Evolutionary conservation across 2,113 vertebrate species (phyloP), one percentile per base, ranked within the genome.

Genomic region (Antechinus stuartii): DNA sequence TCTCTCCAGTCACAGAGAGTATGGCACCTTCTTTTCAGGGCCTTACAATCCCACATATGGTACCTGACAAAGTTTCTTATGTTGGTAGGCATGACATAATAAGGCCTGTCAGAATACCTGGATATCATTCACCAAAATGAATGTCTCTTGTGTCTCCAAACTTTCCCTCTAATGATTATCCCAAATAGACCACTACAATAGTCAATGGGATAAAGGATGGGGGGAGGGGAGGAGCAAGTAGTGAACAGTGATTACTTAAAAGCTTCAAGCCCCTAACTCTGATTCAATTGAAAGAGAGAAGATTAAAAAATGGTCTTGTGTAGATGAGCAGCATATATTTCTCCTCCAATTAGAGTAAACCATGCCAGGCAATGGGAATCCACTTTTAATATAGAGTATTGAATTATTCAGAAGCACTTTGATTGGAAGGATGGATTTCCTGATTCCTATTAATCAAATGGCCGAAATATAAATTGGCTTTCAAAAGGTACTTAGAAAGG

Each of bases 401-500:
- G 93, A 96, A 97, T 97, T 24, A 98, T 96, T 97, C 97, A 95
- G 68, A 97, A 98, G 96, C 10, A 3, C 55, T 96, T 90, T 97
- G 92, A 96, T 96, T 94, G 92, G 56, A 89, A 94, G 95, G 61
- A 92, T 97, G 94, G 95, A 93, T 93, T 91, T 95, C 93, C 92
- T 90, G 46, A 93, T 92, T 95, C 95, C 97, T 96, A 97, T 98
- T 97, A 98, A 97, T 98, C 96, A 97, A 97, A 98, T 94, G 6
- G 10, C 96, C 95, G 91, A 76, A 94, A 55, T 94, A 96, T 96
- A 98, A 97, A 97, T 94, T 97, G 97, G 95, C 97, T 97, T 97
- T 97, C 96, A 95, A 92, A 96, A 97, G 55, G 95, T 97, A 95
- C 97, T 98, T 97, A 95, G 97, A 98, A 98, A 98, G 94, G 92